Conservation (phyloP, 2,113 vertebrate species). For the Corythaeola cristata region DNA sequence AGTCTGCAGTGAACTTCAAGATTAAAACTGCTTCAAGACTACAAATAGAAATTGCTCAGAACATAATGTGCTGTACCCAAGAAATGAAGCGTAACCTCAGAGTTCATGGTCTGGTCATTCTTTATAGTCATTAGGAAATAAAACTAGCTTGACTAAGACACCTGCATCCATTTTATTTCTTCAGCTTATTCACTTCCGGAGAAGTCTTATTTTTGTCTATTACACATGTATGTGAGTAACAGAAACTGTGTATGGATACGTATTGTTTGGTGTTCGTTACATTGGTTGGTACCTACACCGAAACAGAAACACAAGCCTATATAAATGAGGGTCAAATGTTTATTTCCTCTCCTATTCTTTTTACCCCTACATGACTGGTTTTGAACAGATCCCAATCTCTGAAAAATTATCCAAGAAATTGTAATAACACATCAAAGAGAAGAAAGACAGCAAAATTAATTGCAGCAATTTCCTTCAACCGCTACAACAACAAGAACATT, state of each 20-base stretch:
- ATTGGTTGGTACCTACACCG: background rate
- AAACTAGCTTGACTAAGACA: constrained; percentile 68
- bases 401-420: constrained; percentile 50
- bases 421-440: constrained; percentile 72
- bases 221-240: background rate
- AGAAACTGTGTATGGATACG: background rate
- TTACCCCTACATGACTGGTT: background rate
- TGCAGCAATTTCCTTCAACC: constrained; percentile 70
- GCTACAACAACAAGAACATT: constrained; percentile 47
- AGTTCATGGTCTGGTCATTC: constrained; percentile 74
- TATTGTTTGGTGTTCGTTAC: background rate
- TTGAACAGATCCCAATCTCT: constrained; percentile 57
- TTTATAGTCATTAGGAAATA: constrained; percentile 70
- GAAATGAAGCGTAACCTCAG: constrained; percentile 56
- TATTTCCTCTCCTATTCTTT: background rate
- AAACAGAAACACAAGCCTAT: background rate
- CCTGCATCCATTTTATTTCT: constrained; percentile 69
- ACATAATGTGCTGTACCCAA: constrained; percentile 57
- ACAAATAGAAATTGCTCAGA: constrained; percentile 70
- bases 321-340: background rate
- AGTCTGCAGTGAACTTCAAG: constrained; percentile 25
- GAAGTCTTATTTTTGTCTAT: background rate
- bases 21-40: constrained; percentile 20
- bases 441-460: constrained; percentile 73
- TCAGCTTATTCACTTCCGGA: constrained; percentile 23